These are phyloP conservation scores for Wasmannia auropunctata DNA, from an alignment of 1,140 invertebrate genomes.

Conservation along the genomic window DNA sequence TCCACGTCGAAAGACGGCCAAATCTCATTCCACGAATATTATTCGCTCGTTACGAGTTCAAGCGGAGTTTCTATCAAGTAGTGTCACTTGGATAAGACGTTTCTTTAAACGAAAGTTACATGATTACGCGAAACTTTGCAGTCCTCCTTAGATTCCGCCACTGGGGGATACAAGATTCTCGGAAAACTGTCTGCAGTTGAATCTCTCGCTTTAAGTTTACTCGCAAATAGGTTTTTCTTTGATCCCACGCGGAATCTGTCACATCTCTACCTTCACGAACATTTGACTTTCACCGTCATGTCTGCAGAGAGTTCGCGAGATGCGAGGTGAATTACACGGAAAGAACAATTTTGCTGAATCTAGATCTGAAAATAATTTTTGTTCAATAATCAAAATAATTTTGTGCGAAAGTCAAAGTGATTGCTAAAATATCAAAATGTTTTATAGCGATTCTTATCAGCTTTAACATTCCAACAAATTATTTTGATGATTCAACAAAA, in stretches of 20 bases:
- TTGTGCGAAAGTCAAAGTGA: no score
- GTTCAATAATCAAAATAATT: no score
- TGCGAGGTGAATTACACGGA: background rate
- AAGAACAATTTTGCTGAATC: no score
- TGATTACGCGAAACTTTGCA: constrained; percentile 48
- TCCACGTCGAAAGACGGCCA: constrained; percentile 37
- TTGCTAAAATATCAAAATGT: no score
- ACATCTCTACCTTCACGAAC: background rate
- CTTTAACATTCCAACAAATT: no score
- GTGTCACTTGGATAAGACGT: constrained; percentile 53
- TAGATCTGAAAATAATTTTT: no score
- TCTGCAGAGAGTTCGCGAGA: background rate
- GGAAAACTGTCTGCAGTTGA: constrained; percentile 45
- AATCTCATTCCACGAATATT: constrained; percentile 54
- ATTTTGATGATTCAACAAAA: no score
- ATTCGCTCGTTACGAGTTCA: constrained; percentile 59
- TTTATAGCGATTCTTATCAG: no score
- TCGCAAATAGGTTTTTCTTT: constrained; percentile 59
- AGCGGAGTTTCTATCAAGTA: constrained; percentile 54
- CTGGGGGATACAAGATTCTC: constrained; percentile 28
- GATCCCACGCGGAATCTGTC: constrained; percentile 12
- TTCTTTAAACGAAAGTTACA: constrained; percentile 61
- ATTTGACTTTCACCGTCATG: background rate
- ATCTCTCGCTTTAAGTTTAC: constrained; percentile 44
- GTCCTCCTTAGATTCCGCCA: constrained; percentile 30